Conservation (phyloP, 2,888 invertebrate genomes). For the Cryptophagus acutangulus region DNA sequence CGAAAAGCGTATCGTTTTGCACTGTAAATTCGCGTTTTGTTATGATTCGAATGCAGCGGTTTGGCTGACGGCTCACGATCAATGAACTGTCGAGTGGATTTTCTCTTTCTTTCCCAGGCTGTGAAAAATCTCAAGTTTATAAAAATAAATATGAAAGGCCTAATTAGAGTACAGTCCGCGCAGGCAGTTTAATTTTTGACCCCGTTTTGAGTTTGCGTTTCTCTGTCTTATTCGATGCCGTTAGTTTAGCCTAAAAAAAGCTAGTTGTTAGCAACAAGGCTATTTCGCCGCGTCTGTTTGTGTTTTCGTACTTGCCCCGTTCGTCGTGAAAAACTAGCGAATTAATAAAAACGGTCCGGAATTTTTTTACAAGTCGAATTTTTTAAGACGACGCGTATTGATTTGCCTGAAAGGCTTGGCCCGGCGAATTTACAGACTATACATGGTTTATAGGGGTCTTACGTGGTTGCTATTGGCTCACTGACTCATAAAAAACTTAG, state of each 20-base stretch:
- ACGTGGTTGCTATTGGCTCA: constrained; percentile 50
- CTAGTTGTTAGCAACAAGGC: constrained; percentile 25
- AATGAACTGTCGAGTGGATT: constrained; percentile 43
- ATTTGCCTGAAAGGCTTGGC: constrained; percentile 51
- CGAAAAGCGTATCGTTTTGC: too few species aligned
- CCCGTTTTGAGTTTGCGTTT: constrained; percentile 47
- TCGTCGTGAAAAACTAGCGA: constrained; percentile 29
- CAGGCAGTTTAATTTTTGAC: constrained; percentile 45
- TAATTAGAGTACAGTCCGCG: constrained; percentile 40
- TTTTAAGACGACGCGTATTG: constrained; percentile 49
- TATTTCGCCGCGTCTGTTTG: constrained; percentile 1
- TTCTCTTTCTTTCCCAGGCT: constrained; percentile 45
- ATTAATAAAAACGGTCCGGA: constrained; percentile 5
- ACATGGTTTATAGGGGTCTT: constrained; percentile 50
- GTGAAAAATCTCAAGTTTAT: constrained; percentile 46
- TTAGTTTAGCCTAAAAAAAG: constrained; percentile 42
- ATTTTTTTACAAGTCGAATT: constrained; percentile 17
- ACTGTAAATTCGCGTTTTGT: neutral
- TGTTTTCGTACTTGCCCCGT: constrained; percentile 5
- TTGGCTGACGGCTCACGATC: too few species aligned
- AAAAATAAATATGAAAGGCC: constrained; percentile 49
- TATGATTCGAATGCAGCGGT: constrained; percentile 13
- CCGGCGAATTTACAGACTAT: constrained; percentile 48
- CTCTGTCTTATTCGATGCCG: constrained; percentile 40
- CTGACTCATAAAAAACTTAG: constrained; percentile 49